Evolutionary conservation across 2,113 vertebrate genomes (phyloP), one percentile per base, ranked within the genome.

Genomic region (Nothobranchius kuhntae): DNA sequence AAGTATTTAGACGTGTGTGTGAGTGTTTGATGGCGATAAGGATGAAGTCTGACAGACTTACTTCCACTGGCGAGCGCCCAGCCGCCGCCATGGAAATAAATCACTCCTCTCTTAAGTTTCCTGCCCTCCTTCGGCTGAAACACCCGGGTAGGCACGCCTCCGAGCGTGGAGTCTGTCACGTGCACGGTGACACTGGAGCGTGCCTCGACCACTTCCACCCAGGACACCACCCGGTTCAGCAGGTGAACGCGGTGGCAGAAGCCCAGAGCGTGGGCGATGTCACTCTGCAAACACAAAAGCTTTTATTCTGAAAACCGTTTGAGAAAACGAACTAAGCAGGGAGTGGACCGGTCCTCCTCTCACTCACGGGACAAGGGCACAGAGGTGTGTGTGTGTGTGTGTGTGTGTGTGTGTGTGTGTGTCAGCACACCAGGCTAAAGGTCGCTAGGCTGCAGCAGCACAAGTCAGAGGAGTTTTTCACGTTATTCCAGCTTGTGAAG

Each of bases 71-170:
- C 91, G 53, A 98, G 81, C 6, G 96, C 95, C 98, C 97, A 99
- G 57, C 98, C 97, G 6, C 98, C 98, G 50, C 98, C 98, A 0
- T 99, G 96, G 83, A 98, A 94, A 48, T 96, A 99, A 54, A 99
- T 10, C 13, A 99, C 62, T 0, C 94, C 89, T 64, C 96, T 93
- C 68, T 86, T 96, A 65, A 94, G 91, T 14, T 7, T 61, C 62
- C 61, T 78, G 0, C 80, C 86, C 0, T 70, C 77, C 2, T 78
- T 79, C 0, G 96, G 93, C 81, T 94, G 91, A 60, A 96, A 99
- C 51, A 98, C 93, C 12, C 96, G 82, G 60, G 95, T 91, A 65
- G 95, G 92, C 9, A 98, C 93, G 0, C 95, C 95, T 0, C 93
- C 94, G 58, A 99, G 95, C 50, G 80, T 17, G 0, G 92, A 88